Evolutionary conservation across 2,888 invertebrate genomes (phyloP), one percentile per base, ranked within the genome.

Genomic region (Netelia fuscicornis): DNA sequence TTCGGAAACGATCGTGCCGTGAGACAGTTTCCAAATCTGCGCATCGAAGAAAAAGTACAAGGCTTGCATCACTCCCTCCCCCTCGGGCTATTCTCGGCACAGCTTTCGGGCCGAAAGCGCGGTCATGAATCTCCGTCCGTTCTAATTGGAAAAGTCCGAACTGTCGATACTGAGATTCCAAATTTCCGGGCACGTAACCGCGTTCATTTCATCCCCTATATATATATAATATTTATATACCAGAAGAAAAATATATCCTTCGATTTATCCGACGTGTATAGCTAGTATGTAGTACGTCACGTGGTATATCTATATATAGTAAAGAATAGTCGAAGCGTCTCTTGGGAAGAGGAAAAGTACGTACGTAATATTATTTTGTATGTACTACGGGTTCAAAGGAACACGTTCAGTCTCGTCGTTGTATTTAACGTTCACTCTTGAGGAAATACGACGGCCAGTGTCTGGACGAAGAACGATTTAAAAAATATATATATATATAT

Each of bases 71-170:
- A 11, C 9, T 76, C 81, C 72, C 72, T 48, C 64, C 64, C 71
- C 8, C 56, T 71, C 70, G 62, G 37, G 48, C 30, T 42, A 48
- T 58, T 52, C 58, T 77, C 54, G 70, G 64, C 30, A 30, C 30
- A 76, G 44, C 42, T 44, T 30, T 58, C 58, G 74, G 76, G 70
- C 72, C 81, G 71, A 78, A 67, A 72, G 11, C 65, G 25, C 74
- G 71, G 83, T 86, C 87, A 88, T 90, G 90, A 91, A 90, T 91
- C 91, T 89, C 81, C 76, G 87, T 87, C 85, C 72, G 79, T 87
- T 85, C 89, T 91, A 91, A 91, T 91, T 91, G 90, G 89, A 91
- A 90, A 91, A 90, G 88, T 90, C 89, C 87, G 86, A 86, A 83
- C 86, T 87, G 88, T 88, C 88, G 81, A 87, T 88, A 86, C 85